Base-by-base conservation (phyloP, 2,888 invertebrate species). In the Mantis religiosa region DNA sequence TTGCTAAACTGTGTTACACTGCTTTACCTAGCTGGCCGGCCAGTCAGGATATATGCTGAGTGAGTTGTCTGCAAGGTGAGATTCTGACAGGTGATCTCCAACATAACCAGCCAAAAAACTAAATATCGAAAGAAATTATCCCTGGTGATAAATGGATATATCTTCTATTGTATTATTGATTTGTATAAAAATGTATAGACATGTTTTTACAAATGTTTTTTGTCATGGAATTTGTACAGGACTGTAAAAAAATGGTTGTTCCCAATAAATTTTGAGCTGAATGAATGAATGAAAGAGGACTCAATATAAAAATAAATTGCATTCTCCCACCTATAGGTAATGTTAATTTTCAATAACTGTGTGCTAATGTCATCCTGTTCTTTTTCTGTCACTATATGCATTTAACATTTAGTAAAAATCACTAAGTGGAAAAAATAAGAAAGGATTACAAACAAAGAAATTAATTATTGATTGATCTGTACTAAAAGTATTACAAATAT, bases 211-310 rank as follows among this genome's bases (percentile, higher is more conserved):
- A 88, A 85, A 87, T 89, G 89, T 89, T 89, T 90, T 71, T 90
- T 89, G 90, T 89, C 90, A 89, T 89, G 88, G 87, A 89, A 89
- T 90, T 89, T 90, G 89, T 90, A 89, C 89, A 90, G 89, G 89
- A 89, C 88, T 90, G 89, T 90, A 90, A 89, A 41, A n/a, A 89
- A 90, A 89, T 83, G 34, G 84, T 88, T 90, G 89, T 89, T 90
- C 89, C 88, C 89, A 89, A 90, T 89, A 90, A 90, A 90, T 88
- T 89, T 90, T 89, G 90, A 90, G 90, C 89, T 84, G 88, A 90
- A 89, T 84, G 88, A 90, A 89, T 88, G 47, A 88, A 87, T 20
- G 54, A 71, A 71, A 20, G 54, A 71, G 54, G 54, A 71, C 25
- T 15, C 20, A 71, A 20, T 71, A 71, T 41, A 12, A 41, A 41